A percentile compares a stretch with the other conserved stretches of the same genome.
Conservation (phyloP, 2,888 invertebrate genomes). For the Harmothoe impar region DNA sequence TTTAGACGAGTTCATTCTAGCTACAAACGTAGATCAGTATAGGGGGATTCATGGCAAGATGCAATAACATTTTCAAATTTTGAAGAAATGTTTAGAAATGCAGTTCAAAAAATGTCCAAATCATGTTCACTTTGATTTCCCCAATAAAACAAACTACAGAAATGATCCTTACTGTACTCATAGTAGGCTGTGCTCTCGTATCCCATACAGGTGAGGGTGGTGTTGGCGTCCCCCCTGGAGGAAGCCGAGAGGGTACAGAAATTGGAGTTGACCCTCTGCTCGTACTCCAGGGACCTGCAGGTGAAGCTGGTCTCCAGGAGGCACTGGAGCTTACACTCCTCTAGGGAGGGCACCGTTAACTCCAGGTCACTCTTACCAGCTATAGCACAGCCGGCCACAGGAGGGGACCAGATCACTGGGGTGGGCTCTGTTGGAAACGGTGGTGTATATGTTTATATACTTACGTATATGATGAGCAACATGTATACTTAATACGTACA, state of each 20-base stretch:
- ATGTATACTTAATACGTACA: too few species aligned
- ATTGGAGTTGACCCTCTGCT: background rate
- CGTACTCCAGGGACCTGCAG: constrained; percentile 64
- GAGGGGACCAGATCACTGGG: background rate
- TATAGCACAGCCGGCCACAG: constrained; percentile 14
- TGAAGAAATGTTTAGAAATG: too few species aligned
- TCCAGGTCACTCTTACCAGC: background rate
- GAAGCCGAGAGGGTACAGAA: constrained; percentile 8
- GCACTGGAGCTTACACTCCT: constrained; percentile 58
- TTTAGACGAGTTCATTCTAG: too few species aligned
- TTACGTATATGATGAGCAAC: too few species aligned
- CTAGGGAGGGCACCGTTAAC: background rate
- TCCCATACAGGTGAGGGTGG: constrained; percentile 24
- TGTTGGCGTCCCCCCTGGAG: background rate
- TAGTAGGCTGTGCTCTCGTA: background rate
- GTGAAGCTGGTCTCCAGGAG: constrained; percentile 63
- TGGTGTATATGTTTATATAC: background rate
- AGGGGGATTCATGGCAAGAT: too few species aligned
- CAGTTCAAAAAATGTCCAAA: too few species aligned
- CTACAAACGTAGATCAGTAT: too few species aligned
- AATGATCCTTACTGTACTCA: constrained; percentile 12
- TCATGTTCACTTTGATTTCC: too few species aligned
- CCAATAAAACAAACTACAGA: too few species aligned
- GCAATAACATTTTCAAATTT: too few species aligned
- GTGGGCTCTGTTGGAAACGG: background rate